Base-by-base conservation (phyloP, 2,113 vertebrate species). In the Tringa solitaria region DNA sequence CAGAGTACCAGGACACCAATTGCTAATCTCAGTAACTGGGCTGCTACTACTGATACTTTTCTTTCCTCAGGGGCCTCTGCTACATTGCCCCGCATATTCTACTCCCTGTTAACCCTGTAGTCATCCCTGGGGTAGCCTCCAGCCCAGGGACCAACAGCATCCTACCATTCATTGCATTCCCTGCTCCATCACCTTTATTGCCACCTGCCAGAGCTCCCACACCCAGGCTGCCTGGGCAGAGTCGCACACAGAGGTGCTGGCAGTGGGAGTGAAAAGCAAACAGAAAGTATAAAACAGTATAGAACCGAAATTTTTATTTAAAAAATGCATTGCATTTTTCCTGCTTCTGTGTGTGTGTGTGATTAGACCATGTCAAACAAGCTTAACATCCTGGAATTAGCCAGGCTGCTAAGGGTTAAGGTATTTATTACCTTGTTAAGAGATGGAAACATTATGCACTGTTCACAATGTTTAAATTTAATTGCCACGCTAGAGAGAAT, bases 381-480 rank as follows among this genome's bases (percentile, higher is more conserved):
- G 33, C 6, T 75, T 70, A 79, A 75, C 27, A n/a, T 26, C 35
- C 33, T 54, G 45, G 48, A 60, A 84, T 61, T 60, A 73, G 19
- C 35, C 69, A 76, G 86, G 23, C n/a, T 89, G 65, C 43, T 73
- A 79, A 87, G 80, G 54, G 92, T 96, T 95, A 96, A 94, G 35
- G 39, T 32, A 56, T 82, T 90, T 87, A 88, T 61, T 83, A 90
- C 90, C 68, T 89, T 81, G 60, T 88, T 94, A 86, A 86, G 85
- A 84, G 83, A 75, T 73, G 57, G 56, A 89, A 95, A 70, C 76
- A 86, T 93, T 93, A 91, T 90, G 75, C 72, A 54, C 51, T 83
- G 32, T 78, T 95, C 86, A 79, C 60, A 63, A 27, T 89, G 94
- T 72, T 95, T 95, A 95, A 93, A 89, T 95, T 92, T 93, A 96